These are phyloP conservation scores for Tetranychus piercei DNA, from an alignment of 2,888 invertebrate genomes.

Conservation along the genomic window DNA sequence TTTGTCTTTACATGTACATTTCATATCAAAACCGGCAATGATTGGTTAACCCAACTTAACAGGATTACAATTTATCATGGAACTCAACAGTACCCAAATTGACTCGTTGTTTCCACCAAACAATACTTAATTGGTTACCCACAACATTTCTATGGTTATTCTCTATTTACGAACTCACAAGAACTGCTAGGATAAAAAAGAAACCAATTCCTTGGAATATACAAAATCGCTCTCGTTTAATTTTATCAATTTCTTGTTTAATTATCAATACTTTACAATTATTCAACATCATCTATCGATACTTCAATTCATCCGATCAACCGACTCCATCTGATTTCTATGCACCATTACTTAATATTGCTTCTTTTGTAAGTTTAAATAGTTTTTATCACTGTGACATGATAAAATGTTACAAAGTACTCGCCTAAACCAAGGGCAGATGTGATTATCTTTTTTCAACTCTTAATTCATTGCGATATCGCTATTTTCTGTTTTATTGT, in stretches of 20 bases:
- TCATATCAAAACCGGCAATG: too few species aligned
- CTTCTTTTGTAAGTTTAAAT: slow-evolving; percentile 1
- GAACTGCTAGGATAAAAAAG: slow-evolving; percentile 14
- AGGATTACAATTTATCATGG: slow-evolving; percentile 63
- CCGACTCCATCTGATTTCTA: slow-evolving; percentile 2
- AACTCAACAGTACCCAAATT: slow-evolving; percentile 58
- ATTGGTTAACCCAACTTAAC: slow-evolving; percentile 28
- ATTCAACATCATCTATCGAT: not conserved
- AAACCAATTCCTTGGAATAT: slow-evolving; percentile 23
- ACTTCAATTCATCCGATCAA: not conserved
- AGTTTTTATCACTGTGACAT: not conserved
- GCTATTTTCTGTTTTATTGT: not conserved
- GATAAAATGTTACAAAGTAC: not conserved
- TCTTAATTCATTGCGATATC: not conserved
- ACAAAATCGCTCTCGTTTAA: slow-evolving; percentile 23
- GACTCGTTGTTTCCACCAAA: slow-evolving; percentile 76
- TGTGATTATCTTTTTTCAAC: not conserved
- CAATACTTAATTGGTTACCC: slow-evolving; percentile 70
- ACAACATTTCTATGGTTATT: slow-evolving; percentile 63
- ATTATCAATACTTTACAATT: slow-evolving; percentile 12
- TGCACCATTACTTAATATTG: slow-evolving; percentile 1
- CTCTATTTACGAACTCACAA: slow-evolving; percentile 44
- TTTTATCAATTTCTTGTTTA: slow-evolving; percentile 4
- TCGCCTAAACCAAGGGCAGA: too few species aligned
- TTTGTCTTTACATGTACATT: too few species aligned